Percentiles rank a stretch among this genome's conserved stretches.
Evolutionary conservation across 2,797 vertebrate genomes (phyloP).

Genomic region (Fratercula arctica): DNA sequence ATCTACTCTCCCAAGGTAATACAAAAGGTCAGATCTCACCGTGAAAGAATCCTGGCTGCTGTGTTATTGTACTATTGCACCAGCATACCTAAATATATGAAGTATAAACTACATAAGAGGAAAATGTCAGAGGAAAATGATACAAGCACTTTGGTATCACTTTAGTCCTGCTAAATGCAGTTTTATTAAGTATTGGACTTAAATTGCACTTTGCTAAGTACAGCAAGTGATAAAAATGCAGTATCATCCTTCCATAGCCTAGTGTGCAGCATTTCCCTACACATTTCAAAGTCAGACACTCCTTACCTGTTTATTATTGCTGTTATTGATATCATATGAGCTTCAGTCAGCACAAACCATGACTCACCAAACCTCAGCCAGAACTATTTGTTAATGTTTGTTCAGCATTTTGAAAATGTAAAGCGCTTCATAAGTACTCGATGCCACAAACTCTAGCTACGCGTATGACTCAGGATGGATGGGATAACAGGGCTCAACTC

Average conservation of each 20-base stretch:
- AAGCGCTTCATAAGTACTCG: not conserved
- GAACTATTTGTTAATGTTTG: constrained; percentile 33
- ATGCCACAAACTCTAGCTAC: not conserved
- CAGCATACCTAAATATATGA: accelerated
- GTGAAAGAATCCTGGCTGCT: not conserved
- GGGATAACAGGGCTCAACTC: not conserved
- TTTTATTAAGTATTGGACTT: not conserved
- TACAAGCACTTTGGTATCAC: not conserved
- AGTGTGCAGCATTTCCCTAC: not conserved
- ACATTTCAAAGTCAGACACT: not conserved
- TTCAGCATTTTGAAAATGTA: constrained; percentile 11
- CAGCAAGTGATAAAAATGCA: not conserved
- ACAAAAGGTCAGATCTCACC: not conserved
- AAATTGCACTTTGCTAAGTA: not conserved
- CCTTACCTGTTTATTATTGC: not conserved
- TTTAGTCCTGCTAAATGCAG: not conserved
- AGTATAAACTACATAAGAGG: not conserved
- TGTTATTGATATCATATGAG: not conserved
- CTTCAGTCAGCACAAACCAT: constrained; percentile 44
- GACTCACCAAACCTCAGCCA: constrained; percentile 65
- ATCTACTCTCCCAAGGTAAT: not conserved
- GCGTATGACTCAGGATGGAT: constrained; percentile 34
- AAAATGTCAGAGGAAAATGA: not conserved
- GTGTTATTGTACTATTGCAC: not conserved
- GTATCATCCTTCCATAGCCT: not conserved